phyloP scores from a whole-genome alignment of 2,113 vertebrate genomes.

The Butastur rufipennis region DNA sequence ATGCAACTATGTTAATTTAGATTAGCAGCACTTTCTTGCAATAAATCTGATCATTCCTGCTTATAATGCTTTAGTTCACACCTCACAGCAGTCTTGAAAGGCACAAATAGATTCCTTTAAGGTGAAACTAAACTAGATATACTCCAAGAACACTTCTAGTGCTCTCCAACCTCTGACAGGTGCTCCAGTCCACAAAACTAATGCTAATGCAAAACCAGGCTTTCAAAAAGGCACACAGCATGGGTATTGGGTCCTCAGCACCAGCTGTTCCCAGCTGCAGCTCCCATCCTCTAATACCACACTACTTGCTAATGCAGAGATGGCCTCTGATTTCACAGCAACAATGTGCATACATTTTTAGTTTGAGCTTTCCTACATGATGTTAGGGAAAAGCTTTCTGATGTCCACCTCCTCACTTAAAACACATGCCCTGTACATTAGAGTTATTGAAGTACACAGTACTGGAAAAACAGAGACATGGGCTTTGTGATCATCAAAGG shows the following conservation, averaged over 20 bases:
- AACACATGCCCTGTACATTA: fast-evolving
- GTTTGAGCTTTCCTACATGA: not conserved
- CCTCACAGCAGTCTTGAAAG: not conserved
- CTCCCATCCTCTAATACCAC: not conserved
- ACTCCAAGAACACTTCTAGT: not conserved
- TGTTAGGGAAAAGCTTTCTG: not conserved
- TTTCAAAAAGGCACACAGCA: not conserved
- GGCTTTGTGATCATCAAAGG: not conserved
- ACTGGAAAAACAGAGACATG: not conserved
- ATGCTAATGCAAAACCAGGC: not conserved
- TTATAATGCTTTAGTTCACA: not conserved
- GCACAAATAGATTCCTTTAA: not conserved
- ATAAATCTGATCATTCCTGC: not conserved
- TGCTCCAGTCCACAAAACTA: not conserved
- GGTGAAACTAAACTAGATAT: not conserved
- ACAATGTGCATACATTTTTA: not conserved
- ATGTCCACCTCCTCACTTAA: not conserved
- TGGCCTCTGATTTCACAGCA: not conserved
- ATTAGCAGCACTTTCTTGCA: not conserved
- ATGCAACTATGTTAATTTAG: fast-evolving
- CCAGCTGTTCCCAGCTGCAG: not conserved
- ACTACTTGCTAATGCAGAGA: not conserved
- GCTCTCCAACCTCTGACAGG: not conserved
- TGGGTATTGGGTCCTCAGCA: not conserved
- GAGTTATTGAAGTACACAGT: not conserved